Base-by-base conservation (phyloP, 2,113 vertebrate genomes). In the Struthidea cinerea region DNA sequence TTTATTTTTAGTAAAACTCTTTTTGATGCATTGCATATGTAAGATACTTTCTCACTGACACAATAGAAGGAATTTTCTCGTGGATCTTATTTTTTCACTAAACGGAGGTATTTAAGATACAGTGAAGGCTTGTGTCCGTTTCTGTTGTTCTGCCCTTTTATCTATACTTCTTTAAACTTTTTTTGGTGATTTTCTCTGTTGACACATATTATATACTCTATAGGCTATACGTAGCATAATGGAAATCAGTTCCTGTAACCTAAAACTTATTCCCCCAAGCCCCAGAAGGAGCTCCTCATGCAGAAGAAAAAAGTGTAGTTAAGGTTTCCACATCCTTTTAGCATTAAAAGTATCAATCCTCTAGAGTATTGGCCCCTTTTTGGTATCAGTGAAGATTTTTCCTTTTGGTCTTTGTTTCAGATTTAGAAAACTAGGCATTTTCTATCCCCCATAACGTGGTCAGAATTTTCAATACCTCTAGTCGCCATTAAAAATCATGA, bases 151-250 rank as follows among this genome's bases (percentile, higher is more conserved):
- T 79, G 3, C 2, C 9, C 4, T 67, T 14, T 42, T 44, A 30
- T 16, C 10, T 74, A 2, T 28, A 37, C 1, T 19, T 59, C 8
- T n/a, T 13, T 57, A 6, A 3, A 1, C 0, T 4, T 37, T 30
- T 44, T 47, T n/a, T 16, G 7, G 1, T 10, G 2, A 3, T 65
- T 0, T 5, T 46, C 22, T 57, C 6, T 78, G 4, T 15, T 74
- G 23, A n/a, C 5, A 17, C 24, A 37, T 17, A 37, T n/a, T 37
- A 26, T 37, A 26, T 37, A 26, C n/a, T 26, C 16, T 26, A 17
- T 59, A 59, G n/a, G n/a, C 5, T 50, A 7, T 33, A 41, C 9
- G 10, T 4, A 39, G 2, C 23, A 16, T 5, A 59, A 52, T n/a
- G 20, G 10, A n/a, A 13, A 55, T 33, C 8, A 10, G 3, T 70